Conservation (phyloP, 2,113 vertebrate genomes). For the Lethenteron reissneri region DNA sequence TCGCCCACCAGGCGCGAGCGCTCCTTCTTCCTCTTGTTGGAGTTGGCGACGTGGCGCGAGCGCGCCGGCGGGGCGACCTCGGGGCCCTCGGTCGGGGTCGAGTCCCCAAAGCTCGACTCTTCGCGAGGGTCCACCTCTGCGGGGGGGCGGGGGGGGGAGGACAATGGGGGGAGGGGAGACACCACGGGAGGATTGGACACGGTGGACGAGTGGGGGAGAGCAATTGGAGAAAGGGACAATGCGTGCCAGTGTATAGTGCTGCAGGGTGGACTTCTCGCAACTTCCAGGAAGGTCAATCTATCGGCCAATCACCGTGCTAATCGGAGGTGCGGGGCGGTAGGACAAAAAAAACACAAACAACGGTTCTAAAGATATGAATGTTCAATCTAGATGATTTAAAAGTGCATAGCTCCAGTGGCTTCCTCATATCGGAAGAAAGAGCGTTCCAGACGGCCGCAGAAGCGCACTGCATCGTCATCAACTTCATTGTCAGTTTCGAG, state of each 20-base stretch:
- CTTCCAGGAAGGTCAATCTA: too few species aligned
- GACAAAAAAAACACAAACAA: too few species aligned
- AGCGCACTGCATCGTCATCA: too few species aligned
- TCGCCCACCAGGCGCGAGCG: not conserved
- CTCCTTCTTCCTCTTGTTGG: conserved; percentile 13
- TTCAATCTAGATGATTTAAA: too few species aligned
- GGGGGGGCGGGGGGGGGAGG: not conserved
- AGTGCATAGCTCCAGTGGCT: too few species aligned
- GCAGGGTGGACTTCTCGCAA: too few species aligned
- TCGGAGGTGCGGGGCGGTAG: conserved; percentile 6
- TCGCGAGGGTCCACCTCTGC: not conserved
- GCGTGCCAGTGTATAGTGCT: too few species aligned
- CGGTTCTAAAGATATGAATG: too few species aligned
- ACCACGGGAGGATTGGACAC: conserved; percentile 11
- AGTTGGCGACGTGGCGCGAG: not conserved
- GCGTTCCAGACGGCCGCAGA: too few species aligned
- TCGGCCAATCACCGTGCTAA: too few species aligned
- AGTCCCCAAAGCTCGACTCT: not conserved
- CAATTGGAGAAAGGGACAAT: conserved; percentile 6
- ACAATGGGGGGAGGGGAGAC: conserved; percentile 10
- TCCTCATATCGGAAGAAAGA: too few species aligned
- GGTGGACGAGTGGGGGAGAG: conserved; percentile 7
- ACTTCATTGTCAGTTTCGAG: too few species aligned
- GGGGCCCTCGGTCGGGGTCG: not conserved
- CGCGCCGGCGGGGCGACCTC: not conserved